Percentiles rank a stretch among this genome's conserved stretches.
Evolutionary conservation across 2,797 vertebrate genomes (phyloP).

Genomic region (Typhlichthys eigenmanni): DNA sequence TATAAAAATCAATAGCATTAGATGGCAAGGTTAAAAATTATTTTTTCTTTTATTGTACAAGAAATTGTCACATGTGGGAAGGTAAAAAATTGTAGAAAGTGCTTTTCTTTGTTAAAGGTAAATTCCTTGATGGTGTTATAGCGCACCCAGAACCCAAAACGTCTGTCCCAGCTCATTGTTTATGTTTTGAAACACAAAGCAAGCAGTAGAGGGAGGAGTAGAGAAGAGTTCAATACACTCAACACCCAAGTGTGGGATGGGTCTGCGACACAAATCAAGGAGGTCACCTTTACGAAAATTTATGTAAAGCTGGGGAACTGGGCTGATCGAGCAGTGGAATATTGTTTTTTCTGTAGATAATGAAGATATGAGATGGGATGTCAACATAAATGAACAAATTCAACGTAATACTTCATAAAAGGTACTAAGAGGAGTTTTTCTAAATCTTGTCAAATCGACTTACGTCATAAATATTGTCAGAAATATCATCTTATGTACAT

Average conservation of each 20-base stretch:
- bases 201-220: background rate
- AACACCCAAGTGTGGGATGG: no score
- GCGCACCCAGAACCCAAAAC: no score
- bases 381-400: constrained; percentile 52
- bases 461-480: no score
- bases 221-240: no score
- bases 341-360: constrained; percentile 52
- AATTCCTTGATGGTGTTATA: no score
- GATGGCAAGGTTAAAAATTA: constrained; percentile 42
- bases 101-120: constrained; percentile 27
- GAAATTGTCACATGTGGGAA: constrained; percentile 52
- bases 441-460: no score
- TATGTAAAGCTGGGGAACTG: constrained; percentile 23
- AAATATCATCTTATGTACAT: no score
- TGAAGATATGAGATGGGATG: constrained; percentile 43
- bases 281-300: constrained; percentile 26
- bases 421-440: constrained; percentile 28
- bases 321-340: constrained; percentile 51
- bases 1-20: constrained; percentile 60
- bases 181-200: no score
- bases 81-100: constrained; percentile 41
- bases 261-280: no score
- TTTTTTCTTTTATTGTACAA: constrained; percentile 54
- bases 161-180: no score
- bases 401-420: constrained; percentile 57